Evolutionary conservation across 2,888 invertebrate genomes (phyloP).

Genomic region (Automeris io): DNA sequence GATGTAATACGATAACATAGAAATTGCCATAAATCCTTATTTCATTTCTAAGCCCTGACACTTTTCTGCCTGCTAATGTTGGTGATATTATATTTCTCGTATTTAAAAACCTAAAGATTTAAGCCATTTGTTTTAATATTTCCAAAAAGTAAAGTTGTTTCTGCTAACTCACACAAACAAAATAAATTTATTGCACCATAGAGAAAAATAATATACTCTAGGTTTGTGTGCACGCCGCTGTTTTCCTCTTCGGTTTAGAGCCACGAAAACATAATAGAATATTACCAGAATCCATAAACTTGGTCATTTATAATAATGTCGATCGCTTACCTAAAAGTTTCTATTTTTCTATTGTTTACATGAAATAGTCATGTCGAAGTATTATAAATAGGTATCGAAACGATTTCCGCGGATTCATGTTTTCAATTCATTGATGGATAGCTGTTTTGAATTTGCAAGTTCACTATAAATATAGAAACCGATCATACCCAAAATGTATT

Average conservation of each 20-base stretch:
- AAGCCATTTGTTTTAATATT: too few species aligned
- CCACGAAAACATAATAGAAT: conserved; percentile 7
- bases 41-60: too few species aligned
- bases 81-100: too few species aligned
- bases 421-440: background rate
- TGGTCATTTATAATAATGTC: conserved; percentile 5
- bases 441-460: background rate
- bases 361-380: background rate
- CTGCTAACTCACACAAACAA: too few species aligned
- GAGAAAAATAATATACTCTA: too few species aligned
- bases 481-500: background rate
- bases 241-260: conserved; percentile 11
- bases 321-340: background rate
- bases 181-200: too few species aligned
- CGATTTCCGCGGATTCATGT: conserved; percentile 1
- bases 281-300: conserved; percentile 8
- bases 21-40: too few species aligned
- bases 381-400: background rate
- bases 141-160: too few species aligned
- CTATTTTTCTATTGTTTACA: background rate
- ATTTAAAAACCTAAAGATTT: too few species aligned
- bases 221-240: background rate
- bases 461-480: background rate
- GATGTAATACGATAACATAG: too few species aligned
- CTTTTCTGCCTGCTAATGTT: too few species aligned